Evolutionary conservation across 53 echinoderm and acorn worm genomes (phyloP), one percentile per base, ranked within the genome.

Genomic region (Paelopatides confundens): DNA sequence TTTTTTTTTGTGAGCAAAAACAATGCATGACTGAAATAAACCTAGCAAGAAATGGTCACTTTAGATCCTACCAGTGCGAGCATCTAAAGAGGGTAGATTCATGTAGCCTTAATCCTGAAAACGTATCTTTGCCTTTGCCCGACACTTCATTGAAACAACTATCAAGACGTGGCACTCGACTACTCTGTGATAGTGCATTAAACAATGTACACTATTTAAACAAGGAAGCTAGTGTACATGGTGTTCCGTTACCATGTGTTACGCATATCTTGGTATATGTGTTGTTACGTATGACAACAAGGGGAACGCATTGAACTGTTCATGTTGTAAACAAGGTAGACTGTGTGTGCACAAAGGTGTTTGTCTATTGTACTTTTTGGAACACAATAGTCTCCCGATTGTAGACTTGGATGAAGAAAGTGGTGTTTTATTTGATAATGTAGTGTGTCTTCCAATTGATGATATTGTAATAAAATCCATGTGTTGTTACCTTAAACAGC

Each of bases 341-440:
- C 35, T 63, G 15, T 82, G 63, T 63, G 39, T 63, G 12, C 82
- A 82, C 38, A 82, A 82, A 62, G 82, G 31, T 5, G 62, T 82
- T 4, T 82, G 35, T 76, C 14, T 76, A 11, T 38, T 30, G 46
- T 40, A 38, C 24, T 43, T 39, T 6, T 39, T 30, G 18, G 53
- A 79, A 28, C 10, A 26, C 4, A 30, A 31, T 18, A 15, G 5
- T 13, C 28, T 52, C 13, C 53, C 81, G 6, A 53, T 24, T 11
- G 29, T 81, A 27, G 43, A 53, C 12, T 52, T 81, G 31, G 30
- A 52, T 7, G 81, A 81, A 29, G 31, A 81, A 4, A 9, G 13
- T 9, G 4, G 31, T 24, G n/a, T n/a, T n/a, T 0, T 33, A 8
- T 18, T 74, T 21, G 39, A 21, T 15, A 32, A 81, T 30, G 53